Percentiles rank a stretch among this genome's conserved stretches.
phyloP scores from a whole-genome alignment of 2,888 invertebrate genomes.

The Colletes collaris region DNA sequence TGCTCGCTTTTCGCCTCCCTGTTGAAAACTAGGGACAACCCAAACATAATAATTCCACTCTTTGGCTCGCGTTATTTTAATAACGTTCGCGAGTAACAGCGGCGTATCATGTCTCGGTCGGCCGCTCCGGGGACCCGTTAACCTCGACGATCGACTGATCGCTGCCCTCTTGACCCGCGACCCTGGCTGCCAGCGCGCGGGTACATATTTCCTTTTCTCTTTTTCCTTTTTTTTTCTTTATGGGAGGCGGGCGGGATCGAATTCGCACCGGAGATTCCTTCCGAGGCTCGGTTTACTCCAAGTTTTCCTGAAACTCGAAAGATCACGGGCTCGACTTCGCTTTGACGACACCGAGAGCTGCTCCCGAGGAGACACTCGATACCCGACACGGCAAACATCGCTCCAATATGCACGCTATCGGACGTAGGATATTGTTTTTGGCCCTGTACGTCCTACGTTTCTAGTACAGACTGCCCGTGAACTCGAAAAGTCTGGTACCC shows the following conservation, averaged over 20 bases:
- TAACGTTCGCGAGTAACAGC: conserved; percentile 26
- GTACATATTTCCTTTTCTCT: background rate
- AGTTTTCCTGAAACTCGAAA: background rate
- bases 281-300: background rate
- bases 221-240: too few species aligned
- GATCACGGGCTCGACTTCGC: too few species aligned
- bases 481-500: background rate
- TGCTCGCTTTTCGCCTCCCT: conserved; percentile 77
- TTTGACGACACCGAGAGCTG: background rate
- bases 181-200: background rate
- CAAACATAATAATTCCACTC: conserved; percentile 78
- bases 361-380: background rate
- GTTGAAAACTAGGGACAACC: conserved; percentile 79
- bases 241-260: background rate
- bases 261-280: background rate
- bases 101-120: background rate
- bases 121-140: conserved; percentile 32
- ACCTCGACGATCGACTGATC: conserved; percentile 42
- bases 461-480: background rate
- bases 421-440: conserved; percentile 42
- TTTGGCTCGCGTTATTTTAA: conserved; percentile 67
- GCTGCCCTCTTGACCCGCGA: background rate
- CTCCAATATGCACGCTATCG: conserved; percentile 1
- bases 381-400: too few species aligned
- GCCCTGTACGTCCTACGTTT: conserved; percentile 34